A percentile compares a stretch with the other conserved stretches of the same genome.
These are phyloP conservation scores for Gymnodraco acuticeps DNA, from an alignment of 2,797 vertebrate species.

Conservation along the genomic window DNA sequence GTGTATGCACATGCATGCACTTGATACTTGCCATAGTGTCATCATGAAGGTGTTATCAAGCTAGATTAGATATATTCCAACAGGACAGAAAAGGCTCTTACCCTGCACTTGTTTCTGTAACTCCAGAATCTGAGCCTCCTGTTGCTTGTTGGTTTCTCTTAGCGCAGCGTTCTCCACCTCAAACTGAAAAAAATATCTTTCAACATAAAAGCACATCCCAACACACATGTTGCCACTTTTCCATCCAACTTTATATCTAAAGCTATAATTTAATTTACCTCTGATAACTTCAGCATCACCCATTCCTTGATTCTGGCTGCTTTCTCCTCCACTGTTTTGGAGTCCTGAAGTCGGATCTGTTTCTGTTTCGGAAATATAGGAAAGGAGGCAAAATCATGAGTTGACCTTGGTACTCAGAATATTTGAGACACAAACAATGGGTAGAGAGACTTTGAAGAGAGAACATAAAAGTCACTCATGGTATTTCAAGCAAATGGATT, in stretches of 20 bases:
- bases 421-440: neutral
- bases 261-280: conserved; percentile 83
- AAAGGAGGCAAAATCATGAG: neutral
- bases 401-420: neutral
- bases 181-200: conserved; percentile 83
- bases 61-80: neutral
- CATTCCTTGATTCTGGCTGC: conserved; percentile 99
- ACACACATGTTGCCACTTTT: neutral
- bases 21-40: neutral
- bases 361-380: conserved; percentile 83
- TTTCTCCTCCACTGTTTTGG: conserved; percentile 98
- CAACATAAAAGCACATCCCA: neutral
- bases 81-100: conserved; percentile 58
- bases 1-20: neutral
- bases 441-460: neutral
- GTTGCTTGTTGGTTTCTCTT: conserved; percentile 91
- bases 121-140: conserved; percentile 90
- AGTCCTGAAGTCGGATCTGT: conserved; percentile 92
- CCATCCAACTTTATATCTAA: neutral
- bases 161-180: conserved; percentile 95
- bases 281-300: conserved; percentile 95
- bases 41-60: neutral
- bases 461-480: neutral
- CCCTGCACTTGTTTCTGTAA: conserved; percentile 91
- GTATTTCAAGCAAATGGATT: neutral